Conservation (phyloP, 1,140 invertebrate genomes). For the Nasonia giraulti region DNA sequence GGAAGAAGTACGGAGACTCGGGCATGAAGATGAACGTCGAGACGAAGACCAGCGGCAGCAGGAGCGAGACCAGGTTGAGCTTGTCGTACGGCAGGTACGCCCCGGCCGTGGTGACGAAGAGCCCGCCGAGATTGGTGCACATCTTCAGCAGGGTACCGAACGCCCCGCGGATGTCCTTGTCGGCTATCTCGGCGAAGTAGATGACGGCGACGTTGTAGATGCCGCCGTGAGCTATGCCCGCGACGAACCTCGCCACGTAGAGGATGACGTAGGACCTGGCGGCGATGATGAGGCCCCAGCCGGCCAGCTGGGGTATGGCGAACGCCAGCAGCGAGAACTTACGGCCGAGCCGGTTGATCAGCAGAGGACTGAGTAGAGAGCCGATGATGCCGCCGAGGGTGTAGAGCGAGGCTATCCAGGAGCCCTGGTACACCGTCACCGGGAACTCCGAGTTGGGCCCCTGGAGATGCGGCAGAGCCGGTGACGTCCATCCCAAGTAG, state of each 20-base stretch:
- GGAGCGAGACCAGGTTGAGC: conserved; percentile 72
- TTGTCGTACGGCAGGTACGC: conserved; percentile 71
- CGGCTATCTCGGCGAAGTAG: conserved; percentile 76
- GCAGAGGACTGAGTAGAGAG: conserved; percentile 58
- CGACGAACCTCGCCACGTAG: conserved; percentile 63
- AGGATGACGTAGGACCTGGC: conserved; percentile 59
- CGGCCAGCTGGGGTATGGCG: conserved; percentile 60
- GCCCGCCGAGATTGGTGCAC: conserved; percentile 75
- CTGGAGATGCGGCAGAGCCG: conserved; percentile 63
- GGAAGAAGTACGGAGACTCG: conserved; percentile 85
- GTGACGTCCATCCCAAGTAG: conserved; percentile 67
- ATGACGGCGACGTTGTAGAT: conserved; percentile 73
- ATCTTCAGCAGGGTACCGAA: conserved; percentile 73
- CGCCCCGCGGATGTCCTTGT: conserved; percentile 74
- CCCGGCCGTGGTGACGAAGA: conserved; percentile 74
- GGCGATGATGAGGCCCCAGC: conserved; percentile 65
- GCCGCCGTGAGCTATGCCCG: conserved; percentile 74
- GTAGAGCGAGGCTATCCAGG: conserved; percentile 66
- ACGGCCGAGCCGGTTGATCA: conserved; percentile 65
- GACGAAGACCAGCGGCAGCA: conserved; percentile 77
- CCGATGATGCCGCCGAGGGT: conserved; percentile 63
- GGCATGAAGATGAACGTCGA: conserved; percentile 81
- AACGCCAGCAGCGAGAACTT: conserved; percentile 62
- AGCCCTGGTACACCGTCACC: conserved; percentile 60
- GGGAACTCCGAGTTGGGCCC: conserved; percentile 52